Conservation (phyloP, 2,797 vertebrate species). For the Todus mexicanus region DNA sequence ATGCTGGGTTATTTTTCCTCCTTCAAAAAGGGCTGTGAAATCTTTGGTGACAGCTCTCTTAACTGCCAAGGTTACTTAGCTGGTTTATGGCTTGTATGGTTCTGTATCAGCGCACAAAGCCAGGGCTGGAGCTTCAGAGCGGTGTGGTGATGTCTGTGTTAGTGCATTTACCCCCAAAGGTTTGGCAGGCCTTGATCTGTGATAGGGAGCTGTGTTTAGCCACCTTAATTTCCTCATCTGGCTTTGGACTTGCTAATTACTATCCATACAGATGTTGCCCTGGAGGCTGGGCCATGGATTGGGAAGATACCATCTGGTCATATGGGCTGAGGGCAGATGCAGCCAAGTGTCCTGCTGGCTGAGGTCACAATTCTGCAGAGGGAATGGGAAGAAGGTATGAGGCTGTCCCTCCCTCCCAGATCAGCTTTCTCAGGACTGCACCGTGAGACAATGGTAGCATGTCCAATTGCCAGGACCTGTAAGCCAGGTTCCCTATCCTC, state of each 20-base stretch:
- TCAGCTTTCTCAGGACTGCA: not conserved
- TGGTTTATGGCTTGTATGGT: not conserved
- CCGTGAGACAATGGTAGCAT: accelerated
- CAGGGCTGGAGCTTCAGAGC: not conserved
- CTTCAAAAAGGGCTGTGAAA: not conserved
- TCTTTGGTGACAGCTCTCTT: not conserved
- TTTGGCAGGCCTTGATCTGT: not conserved
- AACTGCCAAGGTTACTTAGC: not conserved
- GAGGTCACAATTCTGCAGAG: not conserved
- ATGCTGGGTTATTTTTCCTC: not conserved
- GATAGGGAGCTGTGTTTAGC: not conserved
- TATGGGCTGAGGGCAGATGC: not conserved
- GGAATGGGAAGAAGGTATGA: not conserved
- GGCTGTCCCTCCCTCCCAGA: not conserved
- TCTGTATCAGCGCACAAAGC: not conserved
- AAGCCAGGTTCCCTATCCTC: not conserved
- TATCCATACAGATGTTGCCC: not conserved
- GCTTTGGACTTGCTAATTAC: not conserved
- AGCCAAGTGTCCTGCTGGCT: not conserved
- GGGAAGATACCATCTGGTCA: not conserved
- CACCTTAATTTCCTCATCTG: not conserved
- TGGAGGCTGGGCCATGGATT: not conserved
- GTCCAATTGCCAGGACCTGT: not conserved
- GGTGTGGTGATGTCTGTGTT: accelerated
- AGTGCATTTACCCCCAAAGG: not conserved